Conservation (phyloP, 2,888 invertebrate species). For the Rhagium mordax region DNA sequence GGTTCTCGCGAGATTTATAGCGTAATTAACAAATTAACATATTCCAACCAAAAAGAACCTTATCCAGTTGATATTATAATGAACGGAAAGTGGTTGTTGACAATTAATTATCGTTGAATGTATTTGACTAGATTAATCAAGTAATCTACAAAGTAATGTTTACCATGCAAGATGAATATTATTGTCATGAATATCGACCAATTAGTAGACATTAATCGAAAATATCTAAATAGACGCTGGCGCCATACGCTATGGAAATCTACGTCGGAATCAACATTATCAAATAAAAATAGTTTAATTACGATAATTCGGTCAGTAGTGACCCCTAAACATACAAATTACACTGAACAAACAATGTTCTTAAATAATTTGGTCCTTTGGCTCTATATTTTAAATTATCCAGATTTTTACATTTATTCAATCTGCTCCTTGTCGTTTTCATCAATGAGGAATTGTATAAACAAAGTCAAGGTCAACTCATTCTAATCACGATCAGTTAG, state of each 20-base stretch:
- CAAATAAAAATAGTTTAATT: constrained; percentile 25
- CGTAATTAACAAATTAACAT: too few relatives aligned
- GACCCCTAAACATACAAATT: constrained; percentile 22
- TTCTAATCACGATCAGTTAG: not conserved
- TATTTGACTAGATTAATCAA: not conserved
- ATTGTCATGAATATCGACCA: constrained; percentile 17
- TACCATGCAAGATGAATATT: constrained; percentile 11
- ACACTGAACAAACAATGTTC: constrained; percentile 9
- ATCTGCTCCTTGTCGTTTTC: not conserved
- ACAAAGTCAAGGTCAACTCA: not conserved
- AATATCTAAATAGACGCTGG: constrained; percentile 28
- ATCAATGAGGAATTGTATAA: not conserved
- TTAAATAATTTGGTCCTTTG: not conserved
- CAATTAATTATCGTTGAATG: not conserved
- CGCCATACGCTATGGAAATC: constrained; percentile 22
- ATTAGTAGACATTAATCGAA: constrained; percentile 20
- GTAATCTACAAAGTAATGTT: constrained; percentile 8
- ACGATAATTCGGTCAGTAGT: constrained; percentile 11
- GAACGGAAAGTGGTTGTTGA: not conserved
- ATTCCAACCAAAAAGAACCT: too few relatives aligned
- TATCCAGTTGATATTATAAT: not conserved
- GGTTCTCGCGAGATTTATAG: too few relatives aligned
- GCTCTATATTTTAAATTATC: not conserved
- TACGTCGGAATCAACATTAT: constrained; percentile 3
- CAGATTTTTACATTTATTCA: not conserved